Conservation (phyloP, 2,888 invertebrate species). For the Neoscelio sp. region DNA sequence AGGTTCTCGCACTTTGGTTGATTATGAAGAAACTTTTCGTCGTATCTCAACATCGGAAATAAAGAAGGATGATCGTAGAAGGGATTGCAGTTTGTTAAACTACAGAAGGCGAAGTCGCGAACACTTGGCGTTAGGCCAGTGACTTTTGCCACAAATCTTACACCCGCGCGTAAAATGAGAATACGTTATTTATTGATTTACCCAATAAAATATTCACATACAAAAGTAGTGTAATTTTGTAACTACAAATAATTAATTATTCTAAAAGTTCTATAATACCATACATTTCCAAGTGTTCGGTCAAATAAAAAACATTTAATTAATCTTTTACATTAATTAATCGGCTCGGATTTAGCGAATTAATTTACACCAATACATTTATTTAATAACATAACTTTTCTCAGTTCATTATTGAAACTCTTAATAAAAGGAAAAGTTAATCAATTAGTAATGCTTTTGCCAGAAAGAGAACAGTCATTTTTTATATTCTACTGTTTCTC, state of each 20-base stretch:
- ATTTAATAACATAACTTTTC: too few relatives aligned
- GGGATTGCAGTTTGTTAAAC: conserved; percentile 8
- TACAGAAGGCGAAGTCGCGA: conserved; percentile 16
- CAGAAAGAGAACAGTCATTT: conserved; percentile 5
- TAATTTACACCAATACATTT: conserved; percentile 24
- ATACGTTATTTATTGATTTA: conserved; percentile 43
- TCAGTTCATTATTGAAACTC: not conserved
- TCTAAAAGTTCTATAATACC: too few relatives aligned
- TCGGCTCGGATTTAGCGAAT: too few relatives aligned
- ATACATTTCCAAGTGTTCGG: too few relatives aligned
- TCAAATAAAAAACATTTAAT: too few relatives aligned
- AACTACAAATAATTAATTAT: too few relatives aligned
- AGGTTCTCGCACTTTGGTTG: too few relatives aligned
- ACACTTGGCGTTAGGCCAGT: conserved; percentile 40
- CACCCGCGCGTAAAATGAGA: conserved; percentile 15
- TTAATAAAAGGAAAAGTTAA: too few relatives aligned
- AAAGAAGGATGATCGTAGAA: conserved; percentile 26
- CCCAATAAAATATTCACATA: conserved; percentile 27
- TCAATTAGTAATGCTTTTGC: conserved; percentile 7
- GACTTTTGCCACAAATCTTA: conserved; percentile 42
- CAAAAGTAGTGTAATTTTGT: too few relatives aligned
- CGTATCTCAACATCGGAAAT: conserved; percentile 10
- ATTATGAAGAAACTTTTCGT: too few relatives aligned
- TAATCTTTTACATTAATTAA: too few relatives aligned
- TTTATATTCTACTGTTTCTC: conserved; percentile 8